These are phyloP conservation scores for Riparia riparia DNA, from an alignment of 2,113 vertebrate genomes.

Conservation along the genomic window DNA sequence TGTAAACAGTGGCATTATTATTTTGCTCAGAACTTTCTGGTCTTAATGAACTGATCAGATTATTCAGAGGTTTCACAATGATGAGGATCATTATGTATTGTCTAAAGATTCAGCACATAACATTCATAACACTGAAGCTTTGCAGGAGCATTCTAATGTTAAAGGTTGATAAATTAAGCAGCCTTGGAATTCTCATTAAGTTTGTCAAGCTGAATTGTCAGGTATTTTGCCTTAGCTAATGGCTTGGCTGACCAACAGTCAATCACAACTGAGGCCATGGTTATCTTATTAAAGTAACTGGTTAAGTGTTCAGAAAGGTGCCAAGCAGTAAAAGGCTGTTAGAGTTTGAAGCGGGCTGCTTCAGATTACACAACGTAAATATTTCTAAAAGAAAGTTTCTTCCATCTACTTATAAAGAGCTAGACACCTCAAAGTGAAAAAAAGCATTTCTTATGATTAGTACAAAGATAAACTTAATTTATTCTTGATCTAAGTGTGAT, in stretches of 20 bases:
- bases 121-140: slow-evolving; percentile 33
- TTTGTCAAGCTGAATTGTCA: slow-evolving; percentile 29
- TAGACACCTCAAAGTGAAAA: not conserved
- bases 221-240: slow-evolving; percentile 49
- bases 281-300: not conserved
- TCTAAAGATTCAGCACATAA: slow-evolving; percentile 50
- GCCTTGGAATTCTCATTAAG: slow-evolving; percentile 48
- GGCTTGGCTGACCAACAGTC: slow-evolving; percentile 35
- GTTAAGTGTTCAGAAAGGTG: not conserved
- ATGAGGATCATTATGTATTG: slow-evolving; percentile 52
- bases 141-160: slow-evolving; percentile 1
- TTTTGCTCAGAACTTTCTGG: not conserved
- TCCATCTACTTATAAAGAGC: not conserved
- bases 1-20: slow-evolving; percentile 46
- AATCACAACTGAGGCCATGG: not conserved
- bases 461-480: not conserved
- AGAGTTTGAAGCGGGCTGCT: not conserved
- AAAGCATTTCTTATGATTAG: not conserved
- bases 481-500: not conserved
- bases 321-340: not conserved
- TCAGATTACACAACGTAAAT: not conserved
- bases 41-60: slow-evolving; percentile 54
- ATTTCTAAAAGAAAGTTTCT: not conserved
- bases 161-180: slow-evolving; percentile 51
- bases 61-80: slow-evolving; percentile 35